Evolutionary conservation across 2,113 vertebrate genomes (phyloP).

Genomic region (Dissostichus mawsoni): DNA sequence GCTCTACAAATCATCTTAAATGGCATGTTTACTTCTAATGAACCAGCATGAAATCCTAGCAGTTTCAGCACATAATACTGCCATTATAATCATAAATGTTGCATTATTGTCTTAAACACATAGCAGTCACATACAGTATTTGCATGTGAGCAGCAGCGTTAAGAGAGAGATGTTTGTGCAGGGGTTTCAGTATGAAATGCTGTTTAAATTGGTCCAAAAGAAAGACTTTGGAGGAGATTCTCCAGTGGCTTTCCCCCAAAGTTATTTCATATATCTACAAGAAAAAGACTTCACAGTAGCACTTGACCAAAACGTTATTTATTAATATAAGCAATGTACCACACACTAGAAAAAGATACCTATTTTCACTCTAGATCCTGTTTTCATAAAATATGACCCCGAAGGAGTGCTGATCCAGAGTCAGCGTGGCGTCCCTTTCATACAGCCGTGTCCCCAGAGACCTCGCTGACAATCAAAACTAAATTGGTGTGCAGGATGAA

Average conservation of each 20-base stretch:
- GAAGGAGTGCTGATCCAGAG: constrained; percentile 63
- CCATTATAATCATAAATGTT: background rate
- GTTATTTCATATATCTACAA: constrained; percentile 10
- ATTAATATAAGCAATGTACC: constrained; percentile 79
- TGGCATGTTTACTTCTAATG: too few species aligned
- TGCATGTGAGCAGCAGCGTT: background rate
- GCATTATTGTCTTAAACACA: too few species aligned
- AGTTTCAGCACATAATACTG: background rate
- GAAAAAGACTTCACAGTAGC: constrained; percentile 59
- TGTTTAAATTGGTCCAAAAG: constrained; percentile 1
- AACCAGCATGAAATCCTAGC: too few species aligned
- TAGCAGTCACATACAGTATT: background rate
- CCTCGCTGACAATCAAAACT: constrained; percentile 29
- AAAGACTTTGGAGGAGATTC: background rate
- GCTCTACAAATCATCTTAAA: too few species aligned
- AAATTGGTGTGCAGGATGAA: constrained; percentile 11
- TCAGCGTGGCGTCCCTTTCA: constrained; percentile 25
- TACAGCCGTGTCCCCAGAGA: background rate
- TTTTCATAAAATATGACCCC: constrained; percentile 59
- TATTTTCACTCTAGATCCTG: constrained; percentile 63
- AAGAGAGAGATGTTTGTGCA: background rate
- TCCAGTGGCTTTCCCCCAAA: background rate
- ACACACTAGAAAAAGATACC: constrained; percentile 76
- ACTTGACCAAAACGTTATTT: constrained; percentile 79
- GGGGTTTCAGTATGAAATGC: background rate